Evolutionary conservation across 2,113 vertebrate genomes (phyloP).

Genomic region (Sebastes fasciatus): DNA sequence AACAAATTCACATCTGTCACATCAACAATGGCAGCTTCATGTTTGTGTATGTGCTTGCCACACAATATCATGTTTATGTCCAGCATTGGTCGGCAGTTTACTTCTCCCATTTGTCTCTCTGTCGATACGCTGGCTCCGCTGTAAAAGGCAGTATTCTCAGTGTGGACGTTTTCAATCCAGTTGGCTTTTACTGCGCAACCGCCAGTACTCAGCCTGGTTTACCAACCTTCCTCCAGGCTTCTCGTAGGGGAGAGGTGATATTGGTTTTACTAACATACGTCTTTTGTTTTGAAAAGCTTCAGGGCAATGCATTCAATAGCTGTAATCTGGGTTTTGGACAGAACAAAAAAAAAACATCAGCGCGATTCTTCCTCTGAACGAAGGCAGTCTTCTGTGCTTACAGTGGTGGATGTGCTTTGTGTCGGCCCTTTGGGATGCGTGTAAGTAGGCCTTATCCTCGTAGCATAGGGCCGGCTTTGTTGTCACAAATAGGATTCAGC

Average conservation of each 20-base stretch:
- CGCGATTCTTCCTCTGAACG: conserved; percentile 19
- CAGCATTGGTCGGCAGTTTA: conserved; percentile 35
- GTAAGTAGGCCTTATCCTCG: conserved; percentile 56
- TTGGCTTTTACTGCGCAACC: conserved; percentile 56
- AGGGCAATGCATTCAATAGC: conserved; percentile 13
- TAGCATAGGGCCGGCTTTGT: conserved; percentile 50
- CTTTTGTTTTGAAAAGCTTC: conserved; percentile 36
- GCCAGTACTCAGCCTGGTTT: conserved; percentile 49
- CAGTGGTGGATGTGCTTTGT: conserved; percentile 40
- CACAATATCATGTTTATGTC: conserved; percentile 32
- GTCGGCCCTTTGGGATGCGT: conserved; percentile 36
- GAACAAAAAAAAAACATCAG: conserved; percentile 8
- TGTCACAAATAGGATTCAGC: conserved; percentile 61
- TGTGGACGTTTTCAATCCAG: conserved; percentile 56
- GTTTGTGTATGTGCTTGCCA: neutral
- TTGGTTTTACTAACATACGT: conserved; percentile 34
- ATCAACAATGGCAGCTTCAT: neutral
- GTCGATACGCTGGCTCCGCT: conserved; percentile 31
- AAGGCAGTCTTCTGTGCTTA: conserved; percentile 13
- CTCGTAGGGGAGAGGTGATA: conserved; percentile 18
- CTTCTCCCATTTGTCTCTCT: conserved; percentile 62
- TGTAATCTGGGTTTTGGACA: conserved; percentile 38
- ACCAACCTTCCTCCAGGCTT: conserved; percentile 32
- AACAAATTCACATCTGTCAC: neutral
- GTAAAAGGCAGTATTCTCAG: conserved; percentile 59